These are phyloP conservation scores for Brachionus plicatilis DNA, from an alignment of 1,140 invertebrate genomes.

Conservation along the genomic window DNA sequence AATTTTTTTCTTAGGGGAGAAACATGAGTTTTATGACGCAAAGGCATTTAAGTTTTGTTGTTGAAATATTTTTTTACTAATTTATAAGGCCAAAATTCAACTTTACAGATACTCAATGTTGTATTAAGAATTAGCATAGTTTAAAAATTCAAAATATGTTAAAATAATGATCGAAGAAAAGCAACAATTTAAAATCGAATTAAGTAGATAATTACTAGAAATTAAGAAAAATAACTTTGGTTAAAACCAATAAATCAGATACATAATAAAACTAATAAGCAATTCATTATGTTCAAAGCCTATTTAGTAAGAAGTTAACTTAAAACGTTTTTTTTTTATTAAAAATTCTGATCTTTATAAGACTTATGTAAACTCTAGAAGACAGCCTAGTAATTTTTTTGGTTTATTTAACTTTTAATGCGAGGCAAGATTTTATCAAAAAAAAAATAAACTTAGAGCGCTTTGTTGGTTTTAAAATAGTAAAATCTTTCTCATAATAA, in stretches of 20 bases:
- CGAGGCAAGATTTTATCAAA: background rate
- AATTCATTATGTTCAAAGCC: background rate
- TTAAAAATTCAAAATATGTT: slow-evolving; percentile 16
- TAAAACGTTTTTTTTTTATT: background rate
- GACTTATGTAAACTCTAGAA: background rate
- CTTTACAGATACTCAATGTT: background rate
- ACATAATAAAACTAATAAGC: background rate
- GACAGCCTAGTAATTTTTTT: background rate
- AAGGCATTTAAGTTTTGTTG: background rate
- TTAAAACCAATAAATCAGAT: background rate
- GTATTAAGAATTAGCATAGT: background rate
- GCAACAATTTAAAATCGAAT: slow-evolving; percentile 24
- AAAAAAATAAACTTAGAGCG: background rate
- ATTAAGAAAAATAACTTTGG: background rate
- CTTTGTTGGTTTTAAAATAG: background rate
- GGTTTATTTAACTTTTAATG: background rate
- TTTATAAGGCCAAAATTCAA: background rate
- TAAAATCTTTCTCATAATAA: background rate
- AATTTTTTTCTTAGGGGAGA: background rate
- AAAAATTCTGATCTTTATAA: background rate
- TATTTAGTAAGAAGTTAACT: background rate
- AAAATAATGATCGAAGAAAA: background rate
- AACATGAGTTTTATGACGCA: background rate
- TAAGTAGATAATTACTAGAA: slow-evolving; percentile 22
- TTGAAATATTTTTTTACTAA: background rate